A percentile compares a stretch with the other conserved stretches of the same genome.
phyloP scores from a whole-genome alignment of 2,888 invertebrate species.

The Lymantria monacha region DNA sequence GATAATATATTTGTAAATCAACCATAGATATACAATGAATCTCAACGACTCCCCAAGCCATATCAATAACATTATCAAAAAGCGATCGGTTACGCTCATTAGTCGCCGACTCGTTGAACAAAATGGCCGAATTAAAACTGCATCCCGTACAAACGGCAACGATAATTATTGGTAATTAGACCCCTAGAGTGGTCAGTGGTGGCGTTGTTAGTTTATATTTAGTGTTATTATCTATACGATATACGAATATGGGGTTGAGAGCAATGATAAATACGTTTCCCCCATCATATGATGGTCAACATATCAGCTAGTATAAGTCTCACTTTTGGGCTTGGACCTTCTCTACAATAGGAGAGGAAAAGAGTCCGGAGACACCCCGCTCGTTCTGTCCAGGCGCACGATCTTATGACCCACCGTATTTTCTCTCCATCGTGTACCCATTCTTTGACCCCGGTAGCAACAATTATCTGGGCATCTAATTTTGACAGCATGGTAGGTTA shows the following conservation, averaged over 20 bases:
- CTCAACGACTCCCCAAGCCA: slow-evolving; percentile 34
- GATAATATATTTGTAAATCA: no score
- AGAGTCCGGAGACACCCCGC: no score
- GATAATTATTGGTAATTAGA: slow-evolving; percentile 74
- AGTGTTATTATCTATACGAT: slow-evolving; percentile 41
- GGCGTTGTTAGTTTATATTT: slow-evolving; percentile 49
- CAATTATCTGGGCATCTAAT: no score
- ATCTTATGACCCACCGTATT: no score
- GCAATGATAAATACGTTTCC: no score
- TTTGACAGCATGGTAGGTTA: no score
- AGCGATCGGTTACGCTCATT: slow-evolving; percentile 68
- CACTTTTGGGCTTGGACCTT: no score
- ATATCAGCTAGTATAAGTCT: not conserved
- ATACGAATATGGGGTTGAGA: slow-evolving; percentile 20
- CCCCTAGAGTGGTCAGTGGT: slow-evolving; percentile 52
- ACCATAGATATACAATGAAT: slow-evolving; percentile 9
- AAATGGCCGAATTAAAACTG: slow-evolving; percentile 74
- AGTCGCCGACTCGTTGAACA: slow-evolving; percentile 51
- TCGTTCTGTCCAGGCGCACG: no score
- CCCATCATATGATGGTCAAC: no score
- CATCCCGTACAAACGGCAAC: slow-evolving; percentile 55
- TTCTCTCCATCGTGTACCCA: no score
- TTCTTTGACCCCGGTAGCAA: no score
- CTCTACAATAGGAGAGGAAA: no score
- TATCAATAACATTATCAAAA: slow-evolving; percentile 73